Evolutionary conservation across 2,888 invertebrate genomes (phyloP).

Genomic region (Tolmerus cingulatus): DNA sequence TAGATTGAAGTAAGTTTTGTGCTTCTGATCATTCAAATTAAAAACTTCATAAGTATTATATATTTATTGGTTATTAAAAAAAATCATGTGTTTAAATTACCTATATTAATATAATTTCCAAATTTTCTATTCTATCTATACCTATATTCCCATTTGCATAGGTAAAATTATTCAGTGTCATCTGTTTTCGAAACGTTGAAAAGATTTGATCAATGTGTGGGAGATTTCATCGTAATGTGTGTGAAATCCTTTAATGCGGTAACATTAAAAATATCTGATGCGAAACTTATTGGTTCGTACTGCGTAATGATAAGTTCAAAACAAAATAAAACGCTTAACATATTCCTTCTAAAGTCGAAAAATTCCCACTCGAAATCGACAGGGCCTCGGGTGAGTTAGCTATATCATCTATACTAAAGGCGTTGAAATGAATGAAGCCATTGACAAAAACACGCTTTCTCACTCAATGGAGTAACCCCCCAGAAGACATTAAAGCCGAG

Average conservation of each 20-base stretch:
- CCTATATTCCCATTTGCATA: no score
- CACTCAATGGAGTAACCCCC: background rate
- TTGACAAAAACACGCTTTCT: background rate
- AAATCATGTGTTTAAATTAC: no score
- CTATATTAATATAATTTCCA: no score
- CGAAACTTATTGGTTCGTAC: background rate
- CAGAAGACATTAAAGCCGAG: background rate
- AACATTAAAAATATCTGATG: background rate
- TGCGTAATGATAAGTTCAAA: background rate
- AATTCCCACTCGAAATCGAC: background rate
- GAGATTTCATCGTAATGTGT: background rate
- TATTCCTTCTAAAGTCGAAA: background rate
- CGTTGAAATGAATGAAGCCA: background rate
- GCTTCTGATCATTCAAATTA: no score
- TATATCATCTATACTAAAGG: background rate
- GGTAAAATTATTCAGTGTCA: background rate
- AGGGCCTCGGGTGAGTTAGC: background rate
- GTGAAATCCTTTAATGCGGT: background rate
- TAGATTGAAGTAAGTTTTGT: no score
- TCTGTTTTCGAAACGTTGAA: background rate
- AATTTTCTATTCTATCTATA: no score
- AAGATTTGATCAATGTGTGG: background rate
- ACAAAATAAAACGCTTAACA: background rate
- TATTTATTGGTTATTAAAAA: no score
- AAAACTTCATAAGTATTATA: no score